phyloP scores from a whole-genome alignment of 2,113 vertebrate species.

The Petroica traversi region DNA sequence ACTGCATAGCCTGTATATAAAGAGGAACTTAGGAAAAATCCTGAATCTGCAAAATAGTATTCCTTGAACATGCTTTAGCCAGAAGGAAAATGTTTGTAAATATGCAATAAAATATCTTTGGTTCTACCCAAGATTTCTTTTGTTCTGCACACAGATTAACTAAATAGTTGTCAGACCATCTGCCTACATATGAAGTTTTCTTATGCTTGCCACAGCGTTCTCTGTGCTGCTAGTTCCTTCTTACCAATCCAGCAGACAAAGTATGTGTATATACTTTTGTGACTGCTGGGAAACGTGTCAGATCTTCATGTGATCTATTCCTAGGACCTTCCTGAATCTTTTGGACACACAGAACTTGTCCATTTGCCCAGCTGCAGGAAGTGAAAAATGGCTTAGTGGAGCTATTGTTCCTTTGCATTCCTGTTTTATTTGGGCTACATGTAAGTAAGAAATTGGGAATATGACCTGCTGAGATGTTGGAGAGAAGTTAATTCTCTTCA shows the following conservation, averaged over 20 bases:
- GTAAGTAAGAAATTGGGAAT: not conserved
- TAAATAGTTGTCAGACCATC: not conserved
- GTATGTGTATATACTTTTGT: not conserved
- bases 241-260: not conserved
- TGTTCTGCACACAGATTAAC: not conserved
- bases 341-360: rapidly evolving
- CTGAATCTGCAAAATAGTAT: not conserved
- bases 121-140: not conserved
- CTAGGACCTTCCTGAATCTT: not conserved
- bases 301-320: not conserved
- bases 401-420: not conserved
- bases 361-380: not conserved
- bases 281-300: rapidly evolving
- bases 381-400: not conserved
- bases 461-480: not conserved
- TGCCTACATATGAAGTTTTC: not conserved
- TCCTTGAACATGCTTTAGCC: not conserved
- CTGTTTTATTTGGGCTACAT: not conserved
- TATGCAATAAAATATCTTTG: not conserved
- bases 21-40: not conserved
- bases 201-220: not conserved
- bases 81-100: not conserved
- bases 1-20: not conserved
- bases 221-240: not conserved
- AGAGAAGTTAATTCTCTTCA: not conserved